Evolutionary conservation across 2,113 vertebrate genomes (phyloP).

Genomic region (Tachysurus vachellii): DNA sequence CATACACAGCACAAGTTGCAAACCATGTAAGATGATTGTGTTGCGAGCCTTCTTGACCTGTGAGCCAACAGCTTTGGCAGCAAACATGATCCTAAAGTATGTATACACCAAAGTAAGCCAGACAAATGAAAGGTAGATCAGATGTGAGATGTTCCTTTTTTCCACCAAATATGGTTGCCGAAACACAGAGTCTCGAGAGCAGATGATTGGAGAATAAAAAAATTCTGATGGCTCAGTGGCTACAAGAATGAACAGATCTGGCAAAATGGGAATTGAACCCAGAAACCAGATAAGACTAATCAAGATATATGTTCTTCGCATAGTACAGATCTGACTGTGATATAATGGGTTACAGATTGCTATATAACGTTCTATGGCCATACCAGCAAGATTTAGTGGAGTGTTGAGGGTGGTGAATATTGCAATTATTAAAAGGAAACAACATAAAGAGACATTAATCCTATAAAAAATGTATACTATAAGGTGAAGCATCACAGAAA

Average conservation of each 20-base stretch:
- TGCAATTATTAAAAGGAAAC: conserved; percentile 68
- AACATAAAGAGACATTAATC: conserved; percentile 70
- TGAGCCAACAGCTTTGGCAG: conserved; percentile 58
- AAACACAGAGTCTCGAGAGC: conserved; percentile 61
- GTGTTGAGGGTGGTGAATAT: conserved; percentile 74
- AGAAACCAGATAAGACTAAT: conserved; percentile 70
- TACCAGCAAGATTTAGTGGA: conserved; percentile 68
- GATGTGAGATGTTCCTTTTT: conserved; percentile 1
- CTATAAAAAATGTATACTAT: conserved; percentile 69
- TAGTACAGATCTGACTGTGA: conserved; percentile 68
- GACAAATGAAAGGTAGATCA: conserved; percentile 69
- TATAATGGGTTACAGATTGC: conserved; percentile 68
- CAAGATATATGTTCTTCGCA: conserved; percentile 59
- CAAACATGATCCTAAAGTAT: conserved; percentile 67
- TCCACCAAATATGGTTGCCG: conserved; percentile 36
- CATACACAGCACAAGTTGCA: conserved; percentile 74
- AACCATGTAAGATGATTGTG: conserved; percentile 73
- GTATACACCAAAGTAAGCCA: conserved; percentile 69
- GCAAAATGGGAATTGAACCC: conserved; percentile 62
- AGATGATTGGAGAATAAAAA: conserved; percentile 67
- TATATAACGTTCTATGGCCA: conserved; percentile 74
- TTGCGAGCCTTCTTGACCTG: conserved; percentile 65
- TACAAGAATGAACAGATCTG: conserved; percentile 69
- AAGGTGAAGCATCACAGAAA: conserved; percentile 64
- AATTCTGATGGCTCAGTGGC: conserved; percentile 65